These are phyloP conservation scores for Crypturellus tataupa DNA, from an alignment of 2,797 vertebrate genomes.

Conservation along the genomic window DNA sequence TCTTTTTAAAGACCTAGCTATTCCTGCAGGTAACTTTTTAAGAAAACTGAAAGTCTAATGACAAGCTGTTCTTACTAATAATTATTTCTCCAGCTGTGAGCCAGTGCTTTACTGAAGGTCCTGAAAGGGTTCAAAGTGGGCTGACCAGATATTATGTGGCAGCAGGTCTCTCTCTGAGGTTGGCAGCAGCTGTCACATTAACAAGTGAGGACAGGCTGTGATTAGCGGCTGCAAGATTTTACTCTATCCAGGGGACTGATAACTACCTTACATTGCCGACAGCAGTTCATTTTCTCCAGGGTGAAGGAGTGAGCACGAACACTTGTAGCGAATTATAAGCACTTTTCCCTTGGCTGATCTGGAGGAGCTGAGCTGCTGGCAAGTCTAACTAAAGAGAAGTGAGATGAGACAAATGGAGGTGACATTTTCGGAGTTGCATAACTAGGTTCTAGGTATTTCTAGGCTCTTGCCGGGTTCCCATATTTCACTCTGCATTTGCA, in stretches of 20 bases:
- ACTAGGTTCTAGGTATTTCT: background rate
- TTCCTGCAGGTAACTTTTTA: background rate
- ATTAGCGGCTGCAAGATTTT: background rate
- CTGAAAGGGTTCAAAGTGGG: background rate
- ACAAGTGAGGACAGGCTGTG: background rate
- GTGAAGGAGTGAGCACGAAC: background rate
- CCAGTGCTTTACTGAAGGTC: background rate
- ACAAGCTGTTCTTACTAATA: background rate
- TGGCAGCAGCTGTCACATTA: background rate
- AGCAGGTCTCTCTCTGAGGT: background rate
- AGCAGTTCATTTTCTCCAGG: constrained; percentile 3
- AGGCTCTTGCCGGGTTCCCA: background rate
- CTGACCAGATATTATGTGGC: background rate
- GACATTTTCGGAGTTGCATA: background rate
- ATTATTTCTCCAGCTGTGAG: background rate
- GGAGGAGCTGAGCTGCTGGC: background rate
- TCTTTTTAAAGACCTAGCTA: background rate
- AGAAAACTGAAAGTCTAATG: background rate
- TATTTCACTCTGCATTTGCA: background rate
- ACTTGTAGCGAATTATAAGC: background rate
- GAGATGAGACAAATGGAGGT: background rate
- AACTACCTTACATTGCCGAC: constrained; percentile 2
- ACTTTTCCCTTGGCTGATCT: background rate
- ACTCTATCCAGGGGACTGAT: background rate
- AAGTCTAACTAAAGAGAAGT: background rate